Percentiles rank a stretch among this genome's conserved stretches.
Evolutionary conservation across 2,113 vertebrate species (phyloP).

Genomic region (Glaucidium brasilianum): DNA sequence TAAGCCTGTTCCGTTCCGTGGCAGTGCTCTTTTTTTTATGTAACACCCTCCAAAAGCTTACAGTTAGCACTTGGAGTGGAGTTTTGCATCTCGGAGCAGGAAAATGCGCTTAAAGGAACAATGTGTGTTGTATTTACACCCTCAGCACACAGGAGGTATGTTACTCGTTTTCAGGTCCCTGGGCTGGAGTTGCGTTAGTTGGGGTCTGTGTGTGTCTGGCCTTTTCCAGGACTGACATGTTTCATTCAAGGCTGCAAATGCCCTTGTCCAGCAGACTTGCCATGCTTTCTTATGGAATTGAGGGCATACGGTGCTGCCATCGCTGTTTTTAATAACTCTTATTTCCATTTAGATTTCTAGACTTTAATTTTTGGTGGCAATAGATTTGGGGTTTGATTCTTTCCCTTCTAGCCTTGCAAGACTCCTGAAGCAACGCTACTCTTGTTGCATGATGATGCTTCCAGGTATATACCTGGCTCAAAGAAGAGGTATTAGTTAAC

Average conservation of each 20-base stretch:
- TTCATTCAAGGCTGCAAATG: neutral
- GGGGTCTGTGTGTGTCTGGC: no score
- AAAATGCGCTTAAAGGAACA: neutral
- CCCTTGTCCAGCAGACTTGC: neutral
- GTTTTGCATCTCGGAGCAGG: neutral
- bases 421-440: neutral
- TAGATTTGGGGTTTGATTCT: neutral
- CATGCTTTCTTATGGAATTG: rapidly evolving
- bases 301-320: neutral
- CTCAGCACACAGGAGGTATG: neutral
- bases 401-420: neutral
- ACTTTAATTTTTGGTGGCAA: neutral
- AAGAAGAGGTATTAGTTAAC: neutral
- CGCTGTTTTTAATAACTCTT: neutral
- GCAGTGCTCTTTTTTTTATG: neutral
- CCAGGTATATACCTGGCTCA: neutral
- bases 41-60: neutral
- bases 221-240: neutral
- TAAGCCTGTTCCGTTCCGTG: neutral
- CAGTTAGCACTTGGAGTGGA: neutral
- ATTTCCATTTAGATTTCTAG: neutral
- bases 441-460: rapidly evolving
- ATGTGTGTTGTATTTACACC: neutral
- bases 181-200: neutral
- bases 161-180: neutral